Evolutionary conservation across 2,797 vertebrate genomes (phyloP).

Genomic region (Sternotherus odoratus): DNA sequence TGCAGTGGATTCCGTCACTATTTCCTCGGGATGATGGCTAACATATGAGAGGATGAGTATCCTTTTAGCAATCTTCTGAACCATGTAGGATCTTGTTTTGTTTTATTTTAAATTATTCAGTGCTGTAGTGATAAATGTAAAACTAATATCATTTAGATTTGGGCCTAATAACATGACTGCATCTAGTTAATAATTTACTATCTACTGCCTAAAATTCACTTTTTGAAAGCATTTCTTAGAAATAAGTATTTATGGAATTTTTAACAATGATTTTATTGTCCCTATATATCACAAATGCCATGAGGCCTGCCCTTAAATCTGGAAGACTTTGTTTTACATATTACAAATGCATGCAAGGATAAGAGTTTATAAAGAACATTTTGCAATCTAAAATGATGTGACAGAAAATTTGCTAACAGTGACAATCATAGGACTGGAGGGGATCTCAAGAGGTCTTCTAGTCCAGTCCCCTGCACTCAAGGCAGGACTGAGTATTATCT

Average conservation of each 20-base stretch:
- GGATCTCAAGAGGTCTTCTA: no score
- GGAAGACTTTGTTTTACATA: background rate
- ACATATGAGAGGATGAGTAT: background rate
- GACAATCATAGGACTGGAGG: background rate
- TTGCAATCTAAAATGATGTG: background rate
- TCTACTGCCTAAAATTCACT: background rate
- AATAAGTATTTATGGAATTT: background rate
- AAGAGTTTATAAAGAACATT: background rate
- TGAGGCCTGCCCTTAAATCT: background rate
- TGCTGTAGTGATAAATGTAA: background rate
- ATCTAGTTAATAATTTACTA: background rate
- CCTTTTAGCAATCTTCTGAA: background rate
- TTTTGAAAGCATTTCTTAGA: background rate
- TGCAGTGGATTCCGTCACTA: background rate
- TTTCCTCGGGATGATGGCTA: background rate
- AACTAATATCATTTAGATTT: background rate
- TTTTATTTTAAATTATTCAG: background rate
- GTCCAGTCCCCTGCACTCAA: no score
- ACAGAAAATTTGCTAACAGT: background rate
- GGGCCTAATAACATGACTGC: background rate
- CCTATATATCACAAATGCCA: background rate
- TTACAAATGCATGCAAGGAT: background rate
- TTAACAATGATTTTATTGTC: background rate
- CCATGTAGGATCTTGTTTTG: background rate
- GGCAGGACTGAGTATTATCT: no score